These are phyloP conservation scores for Nudaria mundana DNA, from an alignment of 2,888 invertebrate species.

Conservation along the genomic window DNA sequence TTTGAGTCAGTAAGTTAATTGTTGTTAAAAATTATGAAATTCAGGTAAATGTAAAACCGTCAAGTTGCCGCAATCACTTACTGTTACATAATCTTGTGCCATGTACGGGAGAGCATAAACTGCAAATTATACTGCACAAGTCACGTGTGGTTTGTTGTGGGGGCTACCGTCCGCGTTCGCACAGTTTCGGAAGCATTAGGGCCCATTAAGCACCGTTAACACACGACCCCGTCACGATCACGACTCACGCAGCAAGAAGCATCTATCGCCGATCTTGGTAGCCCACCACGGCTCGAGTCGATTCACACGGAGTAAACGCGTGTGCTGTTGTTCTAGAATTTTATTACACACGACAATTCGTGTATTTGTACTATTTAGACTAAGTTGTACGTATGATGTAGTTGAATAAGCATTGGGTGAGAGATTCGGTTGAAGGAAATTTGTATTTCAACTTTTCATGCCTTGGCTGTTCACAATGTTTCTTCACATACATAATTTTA, in stretches of 20 bases:
- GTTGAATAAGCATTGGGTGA: too few species aligned
- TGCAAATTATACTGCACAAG: slow-evolving; percentile 67
- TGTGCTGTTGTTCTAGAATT: slow-evolving; percentile 42
- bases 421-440: too few species aligned
- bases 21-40: too few species aligned
- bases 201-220: slow-evolving; percentile 80
- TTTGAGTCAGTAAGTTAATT: too few species aligned
- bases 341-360: slow-evolving; percentile 52
- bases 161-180: slow-evolving; percentile 78
- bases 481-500: too few species aligned
- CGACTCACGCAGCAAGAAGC: slow-evolving; percentile 68
- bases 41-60: too few species aligned
- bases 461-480: too few species aligned
- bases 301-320: slow-evolving; percentile 68
- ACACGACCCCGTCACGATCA: slow-evolving; percentile 75
- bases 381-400: slow-evolving; percentile 2
- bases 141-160: slow-evolving; percentile 68
- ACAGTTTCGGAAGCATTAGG: slow-evolving; percentile 82
- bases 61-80: slow-evolving; percentile 58
- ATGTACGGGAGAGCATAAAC: slow-evolving; percentile 56
- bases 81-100: slow-evolving; percentile 62
- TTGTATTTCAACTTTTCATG: too few species aligned
- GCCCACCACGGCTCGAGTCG: slow-evolving; percentile 57
- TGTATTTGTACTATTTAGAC: slow-evolving; percentile 26
- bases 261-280: slow-evolving; percentile 74